These are phyloP conservation scores for Lasioglossum baleicum DNA, from an alignment of 1,140 invertebrate genomes.

Conservation along the genomic window DNA sequence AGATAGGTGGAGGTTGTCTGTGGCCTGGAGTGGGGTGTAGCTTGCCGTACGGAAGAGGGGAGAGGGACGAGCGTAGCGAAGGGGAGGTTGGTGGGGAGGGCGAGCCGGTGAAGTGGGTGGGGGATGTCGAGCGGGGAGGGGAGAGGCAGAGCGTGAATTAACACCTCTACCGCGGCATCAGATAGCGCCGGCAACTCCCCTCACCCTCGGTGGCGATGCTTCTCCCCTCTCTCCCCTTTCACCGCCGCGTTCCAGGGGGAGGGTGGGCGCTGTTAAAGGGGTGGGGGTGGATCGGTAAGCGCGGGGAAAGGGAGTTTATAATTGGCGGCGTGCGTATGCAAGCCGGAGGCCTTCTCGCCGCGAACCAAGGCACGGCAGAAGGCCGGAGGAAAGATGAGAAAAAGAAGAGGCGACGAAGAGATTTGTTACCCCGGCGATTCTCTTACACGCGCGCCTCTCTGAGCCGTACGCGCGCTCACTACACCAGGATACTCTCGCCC, in stretches of 20 bases:
- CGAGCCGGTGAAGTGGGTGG: conserved; percentile 21
- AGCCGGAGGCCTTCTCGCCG: conserved; percentile 36
- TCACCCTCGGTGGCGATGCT: conserved; percentile 42
- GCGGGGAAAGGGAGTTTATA: conserved; percentile 57
- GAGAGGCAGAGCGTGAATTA: conserved; percentile 74
- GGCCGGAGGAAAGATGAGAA: conserved; percentile 20
- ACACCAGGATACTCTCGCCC: background rate
- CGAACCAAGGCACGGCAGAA: conserved; percentile 10
- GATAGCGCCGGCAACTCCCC: conserved; percentile 64
- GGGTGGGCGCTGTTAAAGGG: conserved; percentile 23
- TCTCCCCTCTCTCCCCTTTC: conserved; percentile 49
- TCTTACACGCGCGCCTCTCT: conserved; percentile 36
- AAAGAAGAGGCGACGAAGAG: conserved; percentile 49
- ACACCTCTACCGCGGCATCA: conserved; percentile 76
- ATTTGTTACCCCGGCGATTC: conserved; percentile 49
- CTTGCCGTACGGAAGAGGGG: conserved; percentile 1
- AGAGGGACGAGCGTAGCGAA: conserved; percentile 32
- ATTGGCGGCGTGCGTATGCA: conserved; percentile 66
- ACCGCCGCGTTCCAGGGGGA: conserved; percentile 6
- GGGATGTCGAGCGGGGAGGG: conserved; percentile 55
- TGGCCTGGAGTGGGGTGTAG: too few species aligned
- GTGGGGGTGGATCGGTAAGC: background rate
- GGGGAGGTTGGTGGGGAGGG: conserved; percentile 29
- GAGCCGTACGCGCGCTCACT: conserved; percentile 13
- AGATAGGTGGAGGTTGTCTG: conserved; percentile 15